These are phyloP conservation scores for Euplexia lucipara DNA, from an alignment of 2,888 invertebrate genomes.

Conservation along the genomic window DNA sequence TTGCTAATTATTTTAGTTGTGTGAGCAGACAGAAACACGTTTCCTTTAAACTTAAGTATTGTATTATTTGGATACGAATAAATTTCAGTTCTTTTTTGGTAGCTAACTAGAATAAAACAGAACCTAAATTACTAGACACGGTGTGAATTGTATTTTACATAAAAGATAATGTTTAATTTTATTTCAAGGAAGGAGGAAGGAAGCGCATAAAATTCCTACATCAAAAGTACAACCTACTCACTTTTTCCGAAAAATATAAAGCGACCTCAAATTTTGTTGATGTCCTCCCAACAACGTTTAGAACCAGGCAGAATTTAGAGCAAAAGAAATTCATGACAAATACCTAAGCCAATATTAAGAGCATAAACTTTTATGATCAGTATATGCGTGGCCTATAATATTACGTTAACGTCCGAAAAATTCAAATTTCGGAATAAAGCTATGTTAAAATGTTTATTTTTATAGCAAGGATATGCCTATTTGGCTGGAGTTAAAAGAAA, in stretches of 20 bases:
- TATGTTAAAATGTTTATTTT: constrained; percentile 22
- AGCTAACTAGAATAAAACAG: no score
- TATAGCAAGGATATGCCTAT: constrained; percentile 1
- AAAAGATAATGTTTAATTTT: no score
- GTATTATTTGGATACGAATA: not conserved
- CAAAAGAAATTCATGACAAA: constrained; percentile 14
- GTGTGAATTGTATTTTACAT: no score
- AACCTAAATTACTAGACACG: no score
- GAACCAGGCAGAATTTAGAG: constrained; percentile 27
- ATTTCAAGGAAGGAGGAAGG: no score
- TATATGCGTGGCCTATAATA: constrained; percentile 36
- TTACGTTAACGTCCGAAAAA: constrained; percentile 32
- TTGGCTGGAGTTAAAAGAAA: not conserved
- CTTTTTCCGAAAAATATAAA: no score
- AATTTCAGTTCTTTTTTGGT: not conserved
- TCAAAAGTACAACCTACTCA: not conserved
- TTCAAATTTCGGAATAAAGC: constrained; percentile 36
- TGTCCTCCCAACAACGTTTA: not conserved
- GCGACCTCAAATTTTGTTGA: no score
- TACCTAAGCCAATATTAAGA: constrained; percentile 37
- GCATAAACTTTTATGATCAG: constrained; percentile 49
- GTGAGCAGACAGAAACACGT: not conserved
- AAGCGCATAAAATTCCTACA: no score
- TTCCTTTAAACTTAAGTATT: not conserved
- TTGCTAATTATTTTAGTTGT: no score